These are phyloP conservation scores for Apantesis nais DNA, from an alignment of 2,888 invertebrate genomes.

Conservation along the genomic window DNA sequence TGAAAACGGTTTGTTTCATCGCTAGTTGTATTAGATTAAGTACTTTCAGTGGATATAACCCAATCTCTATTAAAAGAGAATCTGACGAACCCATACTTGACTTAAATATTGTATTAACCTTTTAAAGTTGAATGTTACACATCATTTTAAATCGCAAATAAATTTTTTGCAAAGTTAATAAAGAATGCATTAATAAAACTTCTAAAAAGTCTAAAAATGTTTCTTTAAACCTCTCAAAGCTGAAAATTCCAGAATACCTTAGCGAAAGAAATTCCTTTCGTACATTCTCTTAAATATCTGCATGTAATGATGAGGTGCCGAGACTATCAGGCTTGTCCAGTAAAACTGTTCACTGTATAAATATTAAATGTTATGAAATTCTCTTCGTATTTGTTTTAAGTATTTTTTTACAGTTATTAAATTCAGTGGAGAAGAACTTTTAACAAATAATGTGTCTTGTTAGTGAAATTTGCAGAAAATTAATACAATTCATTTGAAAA, in stretches of 20 bases:
- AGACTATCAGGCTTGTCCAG: constrained; percentile 9
- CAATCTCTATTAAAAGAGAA: not conserved
- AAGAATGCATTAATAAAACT: constrained; percentile 4
- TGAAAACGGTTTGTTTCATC: too few species aligned
- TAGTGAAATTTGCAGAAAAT: constrained; percentile 8
- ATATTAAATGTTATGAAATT: constrained; percentile 15
- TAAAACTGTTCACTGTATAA: constrained; percentile 8
- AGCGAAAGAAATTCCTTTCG: constrained; percentile 23
- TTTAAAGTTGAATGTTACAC: not conserved
- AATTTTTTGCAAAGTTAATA: constrained; percentile 3
- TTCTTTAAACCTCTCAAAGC: constrained; percentile 34
- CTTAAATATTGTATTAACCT: not conserved
- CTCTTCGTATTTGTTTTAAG: not conserved
- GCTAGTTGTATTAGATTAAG: not conserved
- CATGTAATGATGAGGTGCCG: constrained; percentile 24
- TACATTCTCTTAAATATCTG: constrained; percentile 29
- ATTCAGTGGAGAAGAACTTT: not conserved
- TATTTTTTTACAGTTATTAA: not conserved
- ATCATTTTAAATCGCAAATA: not conserved
- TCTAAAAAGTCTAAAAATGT: constrained; percentile 16
- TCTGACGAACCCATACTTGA: not conserved
- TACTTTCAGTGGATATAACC: not conserved
- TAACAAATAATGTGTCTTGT: constrained; percentile 9
- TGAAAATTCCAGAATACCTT: constrained; percentile 30
- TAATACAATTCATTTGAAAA: not conserved